These are phyloP conservation scores for Nyctibius grandis DNA, from an alignment of 2,797 vertebrate genomes.

Conservation along the genomic window DNA sequence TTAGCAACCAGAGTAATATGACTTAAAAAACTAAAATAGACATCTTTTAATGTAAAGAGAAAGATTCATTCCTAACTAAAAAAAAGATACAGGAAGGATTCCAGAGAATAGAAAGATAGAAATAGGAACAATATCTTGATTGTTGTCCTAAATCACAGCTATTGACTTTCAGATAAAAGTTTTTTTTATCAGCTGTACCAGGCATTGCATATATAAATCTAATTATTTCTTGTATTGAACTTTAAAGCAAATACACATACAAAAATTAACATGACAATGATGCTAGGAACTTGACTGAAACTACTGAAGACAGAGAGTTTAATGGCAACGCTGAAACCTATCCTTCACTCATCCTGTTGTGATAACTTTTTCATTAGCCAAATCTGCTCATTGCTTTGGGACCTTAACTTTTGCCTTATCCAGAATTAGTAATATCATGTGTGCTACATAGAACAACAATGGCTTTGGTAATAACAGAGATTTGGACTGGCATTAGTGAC, in stretches of 20 bases:
- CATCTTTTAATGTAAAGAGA: background rate
- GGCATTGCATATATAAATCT: background rate
- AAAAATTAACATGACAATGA: background rate
- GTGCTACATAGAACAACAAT: fast-evolving
- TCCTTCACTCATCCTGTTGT: background rate
- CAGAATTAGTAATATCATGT: background rate
- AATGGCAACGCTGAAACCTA: background rate
- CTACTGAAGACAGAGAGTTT: background rate
- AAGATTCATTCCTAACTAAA: background rate
- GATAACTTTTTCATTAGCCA: background rate
- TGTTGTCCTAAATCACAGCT: background rate
- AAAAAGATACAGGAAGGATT: background rate
- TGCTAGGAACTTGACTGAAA: background rate
- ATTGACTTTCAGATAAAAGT: background rate
- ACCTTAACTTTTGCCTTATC: background rate
- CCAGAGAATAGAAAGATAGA: background rate
- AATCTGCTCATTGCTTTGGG: background rate
- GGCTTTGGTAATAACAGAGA: background rate
- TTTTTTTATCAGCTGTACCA: background rate
- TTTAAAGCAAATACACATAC: background rate
- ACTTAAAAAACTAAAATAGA: background rate
- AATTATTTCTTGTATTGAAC: background rate
- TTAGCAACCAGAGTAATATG: background rate
- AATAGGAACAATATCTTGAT: background rate
- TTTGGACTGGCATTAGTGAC: background rate